Conservation (phyloP, 2,888 invertebrate species). For the Phania funesta region DNA sequence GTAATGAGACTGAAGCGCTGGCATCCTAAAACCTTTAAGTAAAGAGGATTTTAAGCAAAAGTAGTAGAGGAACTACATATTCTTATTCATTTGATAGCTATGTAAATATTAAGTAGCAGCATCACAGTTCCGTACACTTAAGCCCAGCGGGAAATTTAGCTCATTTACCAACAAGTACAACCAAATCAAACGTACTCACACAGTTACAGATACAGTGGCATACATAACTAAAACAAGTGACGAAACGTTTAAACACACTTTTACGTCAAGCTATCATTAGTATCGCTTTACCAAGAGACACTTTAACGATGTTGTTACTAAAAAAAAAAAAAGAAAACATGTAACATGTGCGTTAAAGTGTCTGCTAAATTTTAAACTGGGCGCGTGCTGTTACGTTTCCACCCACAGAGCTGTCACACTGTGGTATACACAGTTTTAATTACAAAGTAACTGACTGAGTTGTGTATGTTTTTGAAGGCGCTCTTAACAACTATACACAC, state of each 20-base stretch:
- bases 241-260: constrained; percentile 20
- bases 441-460: constrained; percentile 46
- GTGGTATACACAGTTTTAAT: constrained; percentile 56
- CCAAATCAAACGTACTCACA: constrained; percentile 5
- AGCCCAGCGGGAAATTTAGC: constrained; percentile 63
- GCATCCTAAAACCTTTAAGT: not conserved
- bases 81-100: constrained; percentile 35
- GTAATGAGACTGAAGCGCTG: constrained; percentile 16
- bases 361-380: constrained; percentile 32
- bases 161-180: constrained; percentile 53
- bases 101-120: constrained; percentile 52
- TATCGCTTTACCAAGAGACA: constrained; percentile 50
- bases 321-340: not conserved
- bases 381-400: constrained; percentile 37
- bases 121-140: constrained; percentile 28
- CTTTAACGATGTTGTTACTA: constrained; percentile 40
- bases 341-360: not conserved
- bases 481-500: not conserved
- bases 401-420: constrained; percentile 28
- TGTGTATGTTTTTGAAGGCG: constrained; percentile 38
- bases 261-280: constrained; percentile 52
- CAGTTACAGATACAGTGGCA: not conserved
- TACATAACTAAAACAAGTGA: constrained; percentile 19
- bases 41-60: not conserved
- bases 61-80: not conserved